Base-by-base conservation (phyloP, 2,888 invertebrate species). In the Drosophila dives region DNA sequence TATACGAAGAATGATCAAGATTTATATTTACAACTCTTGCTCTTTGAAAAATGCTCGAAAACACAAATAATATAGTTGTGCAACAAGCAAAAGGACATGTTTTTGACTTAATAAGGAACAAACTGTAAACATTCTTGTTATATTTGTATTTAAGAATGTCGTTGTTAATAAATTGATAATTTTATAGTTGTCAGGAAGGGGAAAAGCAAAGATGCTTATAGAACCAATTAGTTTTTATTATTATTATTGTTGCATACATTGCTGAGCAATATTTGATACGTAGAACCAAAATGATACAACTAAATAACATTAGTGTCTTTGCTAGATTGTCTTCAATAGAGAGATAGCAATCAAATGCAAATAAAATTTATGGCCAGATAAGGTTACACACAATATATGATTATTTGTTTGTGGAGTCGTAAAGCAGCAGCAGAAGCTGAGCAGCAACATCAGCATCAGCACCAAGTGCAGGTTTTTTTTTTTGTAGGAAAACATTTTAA, bases 371-470 rank as follows among this genome's bases (percentile, higher is more conserved):
- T 87, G 60, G 72, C 64, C 76, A 80, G 75, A 86, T 89, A 74
- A 67, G 62, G 76, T 86, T 89, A 86, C 86, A 86, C 79, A 89
- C 80, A 83, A 89, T 82, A 81, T 84, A 88, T 81, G 83, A 82
- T 83, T 84, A 82, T 86, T 80, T 88, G 86, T 76, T 88, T 84
- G 76, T 71, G 72, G 65, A 80, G 69, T 74, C 86, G 79, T 86
- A 86, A 75, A 82, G 42, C 56, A 56, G 56, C 56, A 32, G 42
- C 40, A 29, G 62, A 2, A 34, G 2, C 34, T 17, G 36, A 12
- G 26, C 36, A 34, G 51, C 38, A 38, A 1, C 36, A 53, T 50
- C 34, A 53, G 32, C 51, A 54, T 1, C 34, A 53, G 74, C 69
- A 75, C 73, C 70, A 75, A 78, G 68, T 81, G 72, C 60, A 77